Percentiles rank a stretch among this genome's conserved stretches.
Conservation (phyloP, 2,888 invertebrate genomes). For the Troides helena region DNA sequence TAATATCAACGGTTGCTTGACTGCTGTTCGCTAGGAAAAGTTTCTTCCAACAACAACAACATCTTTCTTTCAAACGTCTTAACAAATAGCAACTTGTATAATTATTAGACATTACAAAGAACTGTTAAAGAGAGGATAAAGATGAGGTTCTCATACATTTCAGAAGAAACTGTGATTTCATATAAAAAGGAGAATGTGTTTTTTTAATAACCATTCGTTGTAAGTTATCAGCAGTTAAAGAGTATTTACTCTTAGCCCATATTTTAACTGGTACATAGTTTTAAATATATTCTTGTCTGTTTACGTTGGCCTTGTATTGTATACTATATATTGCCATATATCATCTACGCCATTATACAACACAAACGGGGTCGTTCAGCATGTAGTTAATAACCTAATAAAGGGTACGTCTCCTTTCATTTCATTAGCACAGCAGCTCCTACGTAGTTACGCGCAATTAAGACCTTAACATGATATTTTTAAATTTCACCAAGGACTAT, state of each 20-base stretch:
- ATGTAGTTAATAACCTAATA: slow-evolving; percentile 12
- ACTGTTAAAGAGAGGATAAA: no score
- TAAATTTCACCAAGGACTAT: background rate
- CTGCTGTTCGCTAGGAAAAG: background rate
- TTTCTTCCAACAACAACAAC: background rate
- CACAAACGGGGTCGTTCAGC: slow-evolving; percentile 1
- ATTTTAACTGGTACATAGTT: no score
- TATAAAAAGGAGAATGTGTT: no score
- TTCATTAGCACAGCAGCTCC: slow-evolving; percentile 9
- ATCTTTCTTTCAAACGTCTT: no score
- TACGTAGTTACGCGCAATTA: slow-evolving; percentile 13
- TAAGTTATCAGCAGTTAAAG: no score
- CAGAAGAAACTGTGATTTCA: no score
- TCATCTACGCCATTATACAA: slow-evolving; percentile 6
- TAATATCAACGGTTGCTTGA: background rate
- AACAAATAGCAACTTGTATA: no score
- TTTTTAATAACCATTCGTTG: no score
- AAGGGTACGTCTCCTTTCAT: slow-evolving; percentile 8
- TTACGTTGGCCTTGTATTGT: background rate
- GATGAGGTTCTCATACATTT: no score
- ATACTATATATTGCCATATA: background rate
- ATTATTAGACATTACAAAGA: no score
- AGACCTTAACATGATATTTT: background rate
- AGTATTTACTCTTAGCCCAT: no score
- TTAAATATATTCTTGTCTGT: no score